Conservation (phyloP, 2,113 vertebrate genomes). For the Alectura lathami region DNA sequence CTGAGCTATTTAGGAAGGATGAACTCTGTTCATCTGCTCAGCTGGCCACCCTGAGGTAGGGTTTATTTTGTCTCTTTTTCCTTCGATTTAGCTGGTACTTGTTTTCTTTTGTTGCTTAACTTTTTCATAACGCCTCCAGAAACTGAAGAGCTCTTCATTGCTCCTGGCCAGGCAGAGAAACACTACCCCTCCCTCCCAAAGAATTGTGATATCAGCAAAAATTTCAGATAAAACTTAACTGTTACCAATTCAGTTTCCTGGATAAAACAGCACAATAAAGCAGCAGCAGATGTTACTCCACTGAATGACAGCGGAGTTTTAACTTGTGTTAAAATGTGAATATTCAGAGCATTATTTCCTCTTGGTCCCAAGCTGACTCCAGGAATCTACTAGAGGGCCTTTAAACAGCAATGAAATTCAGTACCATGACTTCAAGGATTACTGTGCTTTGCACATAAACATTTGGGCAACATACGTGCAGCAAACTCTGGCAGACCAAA, state of each 20-base stretch:
- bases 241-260: neutral
- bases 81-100: neutral
- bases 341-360: neutral
- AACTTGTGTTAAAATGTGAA: neutral
- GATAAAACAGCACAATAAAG: neutral
- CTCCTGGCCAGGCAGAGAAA: constrained; percentile 5
- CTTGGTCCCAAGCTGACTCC: constrained; percentile 6
- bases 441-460: neutral
- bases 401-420: constrained; percentile 15
- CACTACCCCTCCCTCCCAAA: neutral
- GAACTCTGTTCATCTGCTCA: neutral
- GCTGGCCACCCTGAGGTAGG: neutral
- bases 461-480: neutral
- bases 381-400: neutral
- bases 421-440: constrained; percentile 18
- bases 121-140: neutral
- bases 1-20: neutral
- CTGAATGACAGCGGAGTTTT: constrained; percentile 9
- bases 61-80: neutral
- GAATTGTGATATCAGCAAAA: neutral
- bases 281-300: constrained; percentile 17
- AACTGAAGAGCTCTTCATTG: neutral
- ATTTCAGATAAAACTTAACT: constrained; percentile 39
- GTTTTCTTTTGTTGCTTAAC: neutral
- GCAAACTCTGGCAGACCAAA: neutral